phyloP scores from a whole-genome alignment of 2,113 vertebrate species.

The Smithornis capensis region DNA sequence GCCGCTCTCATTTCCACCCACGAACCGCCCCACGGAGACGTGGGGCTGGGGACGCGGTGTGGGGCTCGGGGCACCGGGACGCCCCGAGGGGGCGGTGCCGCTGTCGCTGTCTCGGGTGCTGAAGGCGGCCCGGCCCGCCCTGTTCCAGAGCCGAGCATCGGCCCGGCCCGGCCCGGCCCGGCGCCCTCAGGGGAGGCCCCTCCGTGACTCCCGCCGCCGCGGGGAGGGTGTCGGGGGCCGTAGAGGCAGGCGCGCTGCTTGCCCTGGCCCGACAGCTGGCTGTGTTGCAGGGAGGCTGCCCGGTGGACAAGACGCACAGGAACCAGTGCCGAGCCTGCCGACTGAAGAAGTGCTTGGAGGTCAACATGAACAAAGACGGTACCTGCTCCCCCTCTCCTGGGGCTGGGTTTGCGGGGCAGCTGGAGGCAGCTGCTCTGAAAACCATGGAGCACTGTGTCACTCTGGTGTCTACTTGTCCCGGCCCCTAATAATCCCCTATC shows the following conservation, averaged over 20 bases:
- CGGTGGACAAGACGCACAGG: slow-evolving; percentile 98
- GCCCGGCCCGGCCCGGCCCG: not conserved
- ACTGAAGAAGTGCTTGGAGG: slow-evolving; percentile 98
- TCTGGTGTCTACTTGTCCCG: not conserved
- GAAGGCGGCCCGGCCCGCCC: not conserved
- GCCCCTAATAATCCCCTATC: not conserved
- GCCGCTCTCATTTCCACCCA: not conserved
- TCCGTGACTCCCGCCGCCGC: not conserved
- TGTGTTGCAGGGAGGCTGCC: slow-evolving; percentile 90
- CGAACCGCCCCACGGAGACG: not conserved
- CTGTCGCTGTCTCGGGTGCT: slow-evolving; percentile 58
- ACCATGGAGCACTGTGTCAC: not conserved
- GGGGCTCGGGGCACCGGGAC: not conserved
- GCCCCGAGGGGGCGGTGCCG: not conserved
- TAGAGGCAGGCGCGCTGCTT: not conserved
- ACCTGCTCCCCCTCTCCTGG: slow-evolving; percentile 42
- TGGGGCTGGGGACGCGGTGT: not conserved
- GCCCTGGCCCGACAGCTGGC: not conserved
- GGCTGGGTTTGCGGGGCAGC: not conserved
- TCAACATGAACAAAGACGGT: slow-evolving; percentile 99
- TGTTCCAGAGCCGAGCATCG: not conserved
- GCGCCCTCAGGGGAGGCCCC: not conserved
- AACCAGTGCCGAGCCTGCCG: slow-evolving; percentile 98
- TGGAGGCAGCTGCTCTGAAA: not conserved
- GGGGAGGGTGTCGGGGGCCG: not conserved